Percentiles rank a stretch among this genome's conserved stretches.
Conservation (phyloP, 2,888 invertebrate species). For the Esperia sulphurella region DNA sequence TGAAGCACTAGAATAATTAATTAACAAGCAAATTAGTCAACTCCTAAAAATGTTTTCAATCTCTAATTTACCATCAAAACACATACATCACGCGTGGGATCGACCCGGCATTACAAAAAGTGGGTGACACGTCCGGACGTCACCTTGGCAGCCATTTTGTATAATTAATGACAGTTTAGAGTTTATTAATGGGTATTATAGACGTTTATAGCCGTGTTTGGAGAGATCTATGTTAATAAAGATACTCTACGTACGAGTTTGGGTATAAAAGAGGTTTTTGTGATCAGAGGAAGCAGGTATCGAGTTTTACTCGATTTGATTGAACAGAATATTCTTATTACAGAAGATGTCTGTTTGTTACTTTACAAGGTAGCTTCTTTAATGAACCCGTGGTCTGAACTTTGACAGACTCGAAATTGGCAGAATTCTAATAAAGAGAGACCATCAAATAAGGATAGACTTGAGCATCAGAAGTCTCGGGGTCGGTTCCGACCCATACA, state of each 20-base stretch:
- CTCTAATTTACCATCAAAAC: neutral
- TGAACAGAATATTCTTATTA: too few species aligned
- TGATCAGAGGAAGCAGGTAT: neutral
- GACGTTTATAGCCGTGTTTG: constrained; percentile 37
- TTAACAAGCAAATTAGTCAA: neutral
- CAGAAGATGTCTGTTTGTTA: too few species aligned
- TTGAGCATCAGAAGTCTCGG: too few species aligned
- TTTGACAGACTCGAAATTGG: too few species aligned
- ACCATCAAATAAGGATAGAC: too few species aligned
- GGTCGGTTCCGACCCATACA: too few species aligned
- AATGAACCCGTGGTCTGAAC: too few species aligned
- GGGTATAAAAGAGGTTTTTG: constrained; percentile 6
- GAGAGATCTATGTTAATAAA: constrained; percentile 33
- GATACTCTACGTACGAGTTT: constrained; percentile 13
- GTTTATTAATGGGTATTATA: constrained; percentile 51
- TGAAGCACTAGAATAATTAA: too few species aligned
- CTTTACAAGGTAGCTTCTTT: too few species aligned
- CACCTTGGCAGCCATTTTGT: constrained; percentile 27
- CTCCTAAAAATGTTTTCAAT: neutral
- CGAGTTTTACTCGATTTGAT: too few species aligned
- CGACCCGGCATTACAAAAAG: neutral
- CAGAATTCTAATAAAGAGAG: too few species aligned
- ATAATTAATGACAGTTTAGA: constrained; percentile 48
- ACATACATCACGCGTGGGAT: constrained; percentile 7
- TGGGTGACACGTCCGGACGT: constrained; percentile 12